Base-by-base conservation (phyloP, 2,888 invertebrate genomes). In the Andrena fulva region DNA sequence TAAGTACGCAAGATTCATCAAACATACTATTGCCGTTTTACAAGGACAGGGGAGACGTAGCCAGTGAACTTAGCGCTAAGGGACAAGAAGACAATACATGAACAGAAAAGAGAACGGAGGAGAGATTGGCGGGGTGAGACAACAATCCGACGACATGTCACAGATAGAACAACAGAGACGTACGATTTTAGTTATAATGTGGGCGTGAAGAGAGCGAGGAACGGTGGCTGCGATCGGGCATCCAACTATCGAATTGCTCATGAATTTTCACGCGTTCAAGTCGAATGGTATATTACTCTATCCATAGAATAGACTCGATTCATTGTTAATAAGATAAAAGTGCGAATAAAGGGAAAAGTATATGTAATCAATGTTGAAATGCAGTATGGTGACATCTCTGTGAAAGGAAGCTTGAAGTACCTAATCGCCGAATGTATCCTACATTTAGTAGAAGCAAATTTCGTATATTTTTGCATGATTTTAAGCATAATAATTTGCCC, bases 131-230 rank as follows among this genome's bases (percentile, higher is more conserved):
- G 56, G 72, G 77, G 80, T 67, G 62, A 82, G 76, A 93, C 92
- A 92, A 93, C 92, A 92, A 93, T 92, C 91, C 92, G 93, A 93
- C 92, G 91, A 93, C 93, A 94, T 93, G 93, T 92, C 93, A 94
- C 93, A 93, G 90, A 92, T 89, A 89, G 89, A 89, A 89, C 87
- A 89, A 42, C 84, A 89, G 82, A 89, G 82, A 88, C 88, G 88
- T 87, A 87, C 81, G 88, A 80, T 69, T 86, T 79, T 80, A 88
- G 71, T 87, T 83, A 80, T 78, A 79, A 80, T 75, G 86, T 87
- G 74, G 74, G 73, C 76, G 83, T 79, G 83, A 87, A 82, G 59
- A 62, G 42, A 42, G 42, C 42, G 42, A 16, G 63, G 52, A 4
- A 16, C 71, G 64, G 66, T 80, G 85, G 76, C 87, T 73, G 77